A percentile compares a stretch with the other conserved stretches of the same genome.
These are phyloP conservation scores for Catocala nupta DNA, from an alignment of 2,888 invertebrate genomes.

Conservation along the genomic window DNA sequence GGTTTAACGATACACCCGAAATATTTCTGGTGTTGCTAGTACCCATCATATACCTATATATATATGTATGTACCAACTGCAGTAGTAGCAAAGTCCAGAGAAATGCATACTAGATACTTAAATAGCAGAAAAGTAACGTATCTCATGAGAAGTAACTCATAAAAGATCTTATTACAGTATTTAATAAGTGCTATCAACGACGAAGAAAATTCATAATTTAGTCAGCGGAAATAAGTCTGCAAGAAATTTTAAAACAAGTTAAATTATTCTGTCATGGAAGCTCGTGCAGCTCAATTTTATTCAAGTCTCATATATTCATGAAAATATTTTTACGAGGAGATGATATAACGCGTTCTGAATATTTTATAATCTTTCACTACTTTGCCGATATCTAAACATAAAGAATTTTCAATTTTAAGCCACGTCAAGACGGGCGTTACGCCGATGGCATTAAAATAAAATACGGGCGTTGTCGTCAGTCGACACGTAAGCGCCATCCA, in stretches of 20 bases:
- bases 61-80: too few species aligned
- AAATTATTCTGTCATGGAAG: slow-evolving; percentile 1
- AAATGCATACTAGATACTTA: too few species aligned
- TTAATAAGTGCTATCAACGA: background rate
- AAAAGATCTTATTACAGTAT: too few species aligned
- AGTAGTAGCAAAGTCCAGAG: too few species aligned
- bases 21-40: too few species aligned
- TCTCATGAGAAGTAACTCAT: too few species aligned
- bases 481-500: slow-evolving; percentile 85
- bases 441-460: slow-evolving; percentile 82
- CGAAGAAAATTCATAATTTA: background rate
- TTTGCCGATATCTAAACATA: slow-evolving; percentile 72
- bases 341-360: slow-evolving; percentile 31
- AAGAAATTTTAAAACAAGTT: background rate
- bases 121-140: too few species aligned
- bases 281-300: background rate
- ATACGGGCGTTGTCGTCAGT: slow-evolving; percentile 74
- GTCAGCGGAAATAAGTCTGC: background rate
- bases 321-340: slow-evolving; percentile 19
- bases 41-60: too few species aligned
- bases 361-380: slow-evolving; percentile 51
- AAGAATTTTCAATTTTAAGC: slow-evolving; percentile 86
- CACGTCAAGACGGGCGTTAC: slow-evolving; percentile 68
- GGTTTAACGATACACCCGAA: too few species aligned
- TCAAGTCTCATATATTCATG: background rate